Conservation (phyloP, 1,140 invertebrate genomes). For the Neodiprion pinetum region DNA sequence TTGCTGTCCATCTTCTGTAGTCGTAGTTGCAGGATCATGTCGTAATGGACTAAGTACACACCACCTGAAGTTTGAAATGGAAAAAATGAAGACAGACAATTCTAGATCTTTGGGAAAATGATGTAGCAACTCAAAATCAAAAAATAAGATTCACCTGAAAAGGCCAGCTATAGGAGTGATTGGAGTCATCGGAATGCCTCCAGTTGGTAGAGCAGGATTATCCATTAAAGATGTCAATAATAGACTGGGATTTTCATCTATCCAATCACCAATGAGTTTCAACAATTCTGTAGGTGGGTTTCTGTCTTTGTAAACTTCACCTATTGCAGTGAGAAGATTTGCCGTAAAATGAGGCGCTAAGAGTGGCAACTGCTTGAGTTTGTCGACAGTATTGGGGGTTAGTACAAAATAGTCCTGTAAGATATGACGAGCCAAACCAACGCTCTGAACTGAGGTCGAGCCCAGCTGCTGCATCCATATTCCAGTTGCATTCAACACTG, state of each 20-base stretch:
- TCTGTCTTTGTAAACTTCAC: slow-evolving; percentile 73
- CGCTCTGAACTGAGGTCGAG: slow-evolving; percentile 74
- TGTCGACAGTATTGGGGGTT: slow-evolving; percentile 69
- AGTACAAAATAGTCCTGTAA: slow-evolving; percentile 82
- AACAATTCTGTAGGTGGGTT: slow-evolving; percentile 53
- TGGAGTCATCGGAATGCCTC: slow-evolving; percentile 82
- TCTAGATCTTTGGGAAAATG: not conserved
- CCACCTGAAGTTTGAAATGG: slow-evolving; percentile 41
- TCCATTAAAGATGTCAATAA: slow-evolving; percentile 75
- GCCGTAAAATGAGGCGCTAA: slow-evolving; percentile 80
- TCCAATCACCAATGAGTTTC: slow-evolving; percentile 53
- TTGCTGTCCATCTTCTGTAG: slow-evolving; percentile 40
- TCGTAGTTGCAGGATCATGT: slow-evolving; percentile 18
- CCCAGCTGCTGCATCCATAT: slow-evolving; percentile 87
- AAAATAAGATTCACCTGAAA: slow-evolving; percentile 55
- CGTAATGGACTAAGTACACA: slow-evolving; percentile 55
- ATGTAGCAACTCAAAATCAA: not conserved
- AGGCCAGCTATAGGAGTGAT: slow-evolving; percentile 82
- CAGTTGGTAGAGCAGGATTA: slow-evolving; percentile 73
- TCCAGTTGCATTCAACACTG: slow-evolving; percentile 76
- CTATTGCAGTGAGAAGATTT: slow-evolving; percentile 80
- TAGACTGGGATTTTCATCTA: slow-evolving; percentile 68
- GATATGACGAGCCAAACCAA: slow-evolving; percentile 75
- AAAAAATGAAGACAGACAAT: not conserved
- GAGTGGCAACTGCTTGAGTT: slow-evolving; percentile 71